Percentiles rank a stretch among this genome's conserved stretches.
phyloP scores from a whole-genome alignment of 2,888 invertebrate genomes.

The Phortica magna region DNA sequence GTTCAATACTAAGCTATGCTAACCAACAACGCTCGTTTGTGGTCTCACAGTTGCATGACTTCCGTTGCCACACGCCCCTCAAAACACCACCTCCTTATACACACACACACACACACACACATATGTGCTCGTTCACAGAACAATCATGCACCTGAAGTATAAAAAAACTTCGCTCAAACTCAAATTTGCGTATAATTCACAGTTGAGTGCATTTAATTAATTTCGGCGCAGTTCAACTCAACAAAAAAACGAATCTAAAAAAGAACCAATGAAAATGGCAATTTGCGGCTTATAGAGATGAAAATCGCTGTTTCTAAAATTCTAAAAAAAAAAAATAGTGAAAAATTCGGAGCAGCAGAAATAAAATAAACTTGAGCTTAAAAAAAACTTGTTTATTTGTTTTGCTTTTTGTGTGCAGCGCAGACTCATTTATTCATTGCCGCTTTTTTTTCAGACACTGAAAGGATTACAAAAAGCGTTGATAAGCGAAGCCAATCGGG shows the following conservation, averaged over 20 bases:
- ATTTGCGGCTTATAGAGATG: neutral
- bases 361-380: neutral
- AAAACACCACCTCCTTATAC: neutral
- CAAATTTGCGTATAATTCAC: slow-evolving; percentile 53
- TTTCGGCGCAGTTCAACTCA: slow-evolving; percentile 35
- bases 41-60: no score
- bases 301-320: slow-evolving; percentile 41
- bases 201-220: slow-evolving; percentile 61
- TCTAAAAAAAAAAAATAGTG: slow-evolving; percentile 39
- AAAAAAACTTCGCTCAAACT: slow-evolving; percentile 20
- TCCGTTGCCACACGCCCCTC: no score
- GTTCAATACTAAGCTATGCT: no score
- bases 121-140: neutral
- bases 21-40: no score
- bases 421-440: neutral
- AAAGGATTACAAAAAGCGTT: neutral
- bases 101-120: neutral
- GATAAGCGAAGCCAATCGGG: slow-evolving; percentile 7
- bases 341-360: slow-evolving; percentile 17
- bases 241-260: slow-evolving; percentile 8
- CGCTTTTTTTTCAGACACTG: neutral
- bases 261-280: slow-evolving; percentile 33
- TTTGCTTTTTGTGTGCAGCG: neutral
- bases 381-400: neutral
- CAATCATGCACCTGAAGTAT: slow-evolving; percentile 18